These are phyloP conservation scores for Drosophila truncata DNA, from an alignment of 1,140 invertebrate genomes.

Conservation along the genomic window DNA sequence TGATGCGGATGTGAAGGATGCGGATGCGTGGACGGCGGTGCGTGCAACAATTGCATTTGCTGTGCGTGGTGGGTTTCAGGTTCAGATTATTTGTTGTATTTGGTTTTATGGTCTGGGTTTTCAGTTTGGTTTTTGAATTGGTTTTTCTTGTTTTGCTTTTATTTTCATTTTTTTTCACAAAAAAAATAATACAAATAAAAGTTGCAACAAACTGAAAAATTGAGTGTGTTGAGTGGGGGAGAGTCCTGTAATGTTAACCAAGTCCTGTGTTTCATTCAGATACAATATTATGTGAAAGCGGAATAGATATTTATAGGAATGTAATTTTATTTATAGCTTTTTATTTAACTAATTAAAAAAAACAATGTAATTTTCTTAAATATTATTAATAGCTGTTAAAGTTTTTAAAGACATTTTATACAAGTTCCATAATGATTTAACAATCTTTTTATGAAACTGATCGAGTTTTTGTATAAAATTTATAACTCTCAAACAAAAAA, in stretches of 20 bases:
- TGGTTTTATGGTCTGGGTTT: slow-evolving; percentile 59
- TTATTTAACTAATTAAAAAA: too few relatives aligned
- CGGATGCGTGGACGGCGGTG: slow-evolving; percentile 78
- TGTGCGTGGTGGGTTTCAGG: slow-evolving; percentile 83
- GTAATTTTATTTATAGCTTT: too few relatives aligned
- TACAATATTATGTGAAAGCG: not conserved
- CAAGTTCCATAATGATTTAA: not conserved
- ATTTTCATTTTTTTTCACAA: not conserved
- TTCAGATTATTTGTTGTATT: slow-evolving; percentile 72
- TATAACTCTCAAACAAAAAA: too few relatives aligned
- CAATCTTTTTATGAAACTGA: not conserved
- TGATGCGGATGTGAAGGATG: slow-evolving; percentile 68
- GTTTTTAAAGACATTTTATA: not conserved
- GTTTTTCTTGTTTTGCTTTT: slow-evolving; percentile 16
- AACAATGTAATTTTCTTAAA: too few relatives aligned
- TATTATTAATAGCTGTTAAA: not conserved
- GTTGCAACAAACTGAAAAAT: slow-evolving; percentile 30
- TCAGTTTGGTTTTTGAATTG: slow-evolving; percentile 52
- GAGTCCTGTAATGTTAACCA: slow-evolving; percentile 5
- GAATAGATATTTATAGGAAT: not conserved
- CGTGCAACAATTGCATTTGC: slow-evolving; percentile 85
- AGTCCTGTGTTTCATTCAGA: not conserved
- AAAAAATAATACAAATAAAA: slow-evolving; percentile 22
- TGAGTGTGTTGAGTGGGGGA: slow-evolving; percentile 12
- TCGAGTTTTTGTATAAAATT: too few relatives aligned